These are phyloP conservation scores for Sebastes steindachneri DNA, from an alignment of 2,797 vertebrate genomes.

Conservation along the genomic window DNA sequence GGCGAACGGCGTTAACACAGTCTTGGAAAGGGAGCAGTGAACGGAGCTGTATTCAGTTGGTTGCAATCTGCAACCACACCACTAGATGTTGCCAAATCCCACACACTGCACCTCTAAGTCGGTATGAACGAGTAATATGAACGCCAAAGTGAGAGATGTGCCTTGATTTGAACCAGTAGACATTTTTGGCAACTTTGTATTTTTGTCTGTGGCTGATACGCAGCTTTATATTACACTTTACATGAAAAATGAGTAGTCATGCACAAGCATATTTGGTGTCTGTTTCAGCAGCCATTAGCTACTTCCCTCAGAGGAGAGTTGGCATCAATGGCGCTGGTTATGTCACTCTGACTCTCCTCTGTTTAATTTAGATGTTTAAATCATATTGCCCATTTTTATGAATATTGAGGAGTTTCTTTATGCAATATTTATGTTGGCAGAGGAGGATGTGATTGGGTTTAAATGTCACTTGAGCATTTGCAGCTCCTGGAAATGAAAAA, in stretches of 20 bases:
- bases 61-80: too few relatives aligned
- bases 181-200: neutral
- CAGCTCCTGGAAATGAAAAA: neutral
- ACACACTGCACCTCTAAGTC: neutral
- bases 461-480: constrained; percentile 7
- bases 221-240: neutral
- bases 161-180: too few relatives aligned
- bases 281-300: too few relatives aligned
- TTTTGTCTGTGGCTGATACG: neutral
- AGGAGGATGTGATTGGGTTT: neutral
- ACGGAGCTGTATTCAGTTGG: too few relatives aligned
- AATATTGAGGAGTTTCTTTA: constrained; percentile 4
- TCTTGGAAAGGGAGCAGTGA: too few relatives aligned
- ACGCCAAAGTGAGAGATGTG: neutral
- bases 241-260: neutral
- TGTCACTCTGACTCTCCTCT: neutral
- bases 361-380: neutral
- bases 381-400: neutral
- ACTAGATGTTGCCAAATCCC: too few relatives aligned
- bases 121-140: neutral
- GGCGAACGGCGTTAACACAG: too few relatives aligned
- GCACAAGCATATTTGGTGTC: neutral
- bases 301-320: neutral
- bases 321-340: neutral
- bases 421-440: constrained; percentile 16